Conservation (phyloP, 2,113 vertebrate genomes). For the Syngnathus scovelli region DNA sequence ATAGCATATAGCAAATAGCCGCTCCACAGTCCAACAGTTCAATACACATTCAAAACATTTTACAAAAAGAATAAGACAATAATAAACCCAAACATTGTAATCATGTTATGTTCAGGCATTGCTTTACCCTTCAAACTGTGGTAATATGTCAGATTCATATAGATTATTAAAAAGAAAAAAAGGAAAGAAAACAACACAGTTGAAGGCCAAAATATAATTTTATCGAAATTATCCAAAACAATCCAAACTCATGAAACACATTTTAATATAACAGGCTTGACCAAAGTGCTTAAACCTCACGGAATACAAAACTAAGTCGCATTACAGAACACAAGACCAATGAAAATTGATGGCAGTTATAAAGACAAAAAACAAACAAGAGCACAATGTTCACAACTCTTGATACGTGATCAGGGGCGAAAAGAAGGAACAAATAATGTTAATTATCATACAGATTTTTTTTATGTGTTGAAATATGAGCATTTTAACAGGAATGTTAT, state of each 20-base stretch:
- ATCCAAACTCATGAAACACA: background rate
- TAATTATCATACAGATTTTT: too few relatives aligned
- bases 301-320: background rate
- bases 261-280: background rate
- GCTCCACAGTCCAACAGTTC: background rate
- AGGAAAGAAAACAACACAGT: background rate
- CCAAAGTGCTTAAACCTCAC: background rate
- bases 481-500: too few relatives aligned
- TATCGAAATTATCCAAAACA: background rate
- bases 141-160: background rate
- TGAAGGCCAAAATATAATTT: background rate
- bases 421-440: too few relatives aligned
- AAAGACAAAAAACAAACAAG: background rate
- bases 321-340: background rate
- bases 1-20: background rate
- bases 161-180: background rate
- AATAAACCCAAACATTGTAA: background rate
- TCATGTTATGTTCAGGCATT: background rate
- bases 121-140: too few relatives aligned
- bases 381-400: background rate
- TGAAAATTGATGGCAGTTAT: too few relatives aligned
- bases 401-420: too few relatives aligned
- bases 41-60: background rate
- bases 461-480: too few relatives aligned
- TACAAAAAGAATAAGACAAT: background rate